These are phyloP conservation scores for Phrynocephalus guinanensis DNA, from an alignment of 2,797 vertebrate species.

Conservation along the genomic window DNA sequence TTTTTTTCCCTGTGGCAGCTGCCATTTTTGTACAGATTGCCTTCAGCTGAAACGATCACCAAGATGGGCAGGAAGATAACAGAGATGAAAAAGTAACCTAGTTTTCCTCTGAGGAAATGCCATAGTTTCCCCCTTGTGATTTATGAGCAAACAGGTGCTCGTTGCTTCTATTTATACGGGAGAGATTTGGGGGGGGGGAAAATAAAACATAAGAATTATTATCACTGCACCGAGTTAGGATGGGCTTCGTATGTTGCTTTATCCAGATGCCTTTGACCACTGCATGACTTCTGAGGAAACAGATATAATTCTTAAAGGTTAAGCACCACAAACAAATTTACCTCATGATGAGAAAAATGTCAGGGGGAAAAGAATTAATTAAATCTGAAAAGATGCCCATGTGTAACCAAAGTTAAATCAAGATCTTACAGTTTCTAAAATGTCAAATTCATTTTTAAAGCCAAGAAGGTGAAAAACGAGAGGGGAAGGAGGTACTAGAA, in stretches of 20 bases:
- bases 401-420: constrained; percentile 61
- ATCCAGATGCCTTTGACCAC: constrained; percentile 43
- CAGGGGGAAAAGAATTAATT: constrained; percentile 65
- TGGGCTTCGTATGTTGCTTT: constrained; percentile 16
- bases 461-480: neutral
- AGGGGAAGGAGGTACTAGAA: constrained; percentile 29
- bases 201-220: constrained; percentile 4
- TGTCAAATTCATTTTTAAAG: constrained; percentile 48
- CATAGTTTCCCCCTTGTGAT: neutral
- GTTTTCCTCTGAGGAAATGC: neutral
- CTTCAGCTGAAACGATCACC: neutral
- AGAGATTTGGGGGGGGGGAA: too few relatives aligned
- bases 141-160: neutral
- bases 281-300: constrained; percentile 61
- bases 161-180: neutral
- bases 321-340: constrained; percentile 70
- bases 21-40: neutral
- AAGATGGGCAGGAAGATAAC: neutral
- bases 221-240: constrained; percentile 7
- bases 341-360: constrained; percentile 67
- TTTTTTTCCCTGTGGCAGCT: neutral
- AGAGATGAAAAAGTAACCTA: neutral
- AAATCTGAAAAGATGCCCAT: constrained; percentile 53
- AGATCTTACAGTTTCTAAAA: constrained; percentile 60
- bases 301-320: constrained; percentile 65